A percentile compares a stretch with the other conserved stretches of the same genome.
These are phyloP conservation scores for Phrynocephalus versicolor DNA, from an alignment of 2,113 vertebrate species.

Conservation along the genomic window DNA sequence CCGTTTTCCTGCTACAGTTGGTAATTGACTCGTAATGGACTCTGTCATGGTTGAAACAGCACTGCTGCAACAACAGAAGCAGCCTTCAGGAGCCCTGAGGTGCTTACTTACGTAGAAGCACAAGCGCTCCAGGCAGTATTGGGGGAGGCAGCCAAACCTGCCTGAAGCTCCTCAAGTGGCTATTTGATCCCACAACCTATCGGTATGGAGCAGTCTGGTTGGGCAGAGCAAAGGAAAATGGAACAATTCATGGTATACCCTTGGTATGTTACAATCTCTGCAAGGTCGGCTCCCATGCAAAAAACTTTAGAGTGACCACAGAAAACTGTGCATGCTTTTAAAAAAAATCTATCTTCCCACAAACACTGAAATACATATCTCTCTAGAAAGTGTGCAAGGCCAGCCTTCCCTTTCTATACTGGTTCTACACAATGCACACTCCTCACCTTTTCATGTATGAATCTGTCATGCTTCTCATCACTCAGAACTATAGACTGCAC, in stretches of 20 bases:
- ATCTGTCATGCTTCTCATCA: not conserved
- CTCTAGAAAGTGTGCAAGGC: not conserved
- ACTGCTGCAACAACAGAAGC: constrained; percentile 64
- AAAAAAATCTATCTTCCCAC: not conserved
- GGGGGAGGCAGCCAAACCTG: not conserved
- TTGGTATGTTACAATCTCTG: not conserved
- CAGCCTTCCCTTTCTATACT: not conserved
- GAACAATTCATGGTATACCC: not conserved
- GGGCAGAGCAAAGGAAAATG: not conserved
- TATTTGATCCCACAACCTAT: not conserved
- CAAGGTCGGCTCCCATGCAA: not conserved
- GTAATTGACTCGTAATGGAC: constrained; percentile 77
- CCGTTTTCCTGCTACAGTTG: constrained; percentile 61
- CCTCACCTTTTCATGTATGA: not conserved
- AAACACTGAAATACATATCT: not conserved
- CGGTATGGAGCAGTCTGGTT: not conserved
- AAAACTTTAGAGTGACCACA: not conserved
- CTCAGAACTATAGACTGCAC: not conserved
- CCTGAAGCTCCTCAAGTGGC: constrained; percentile 13
- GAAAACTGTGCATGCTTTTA: not conserved
- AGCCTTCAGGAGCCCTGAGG: constrained; percentile 20
- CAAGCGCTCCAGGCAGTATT: constrained; percentile 5
- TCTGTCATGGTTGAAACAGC: constrained; percentile 71
- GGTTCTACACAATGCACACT: not conserved
- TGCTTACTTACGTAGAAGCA: constrained; percentile 18